Conservation (phyloP, 2,113 vertebrate genomes). For the Castor canadensis region DNA sequence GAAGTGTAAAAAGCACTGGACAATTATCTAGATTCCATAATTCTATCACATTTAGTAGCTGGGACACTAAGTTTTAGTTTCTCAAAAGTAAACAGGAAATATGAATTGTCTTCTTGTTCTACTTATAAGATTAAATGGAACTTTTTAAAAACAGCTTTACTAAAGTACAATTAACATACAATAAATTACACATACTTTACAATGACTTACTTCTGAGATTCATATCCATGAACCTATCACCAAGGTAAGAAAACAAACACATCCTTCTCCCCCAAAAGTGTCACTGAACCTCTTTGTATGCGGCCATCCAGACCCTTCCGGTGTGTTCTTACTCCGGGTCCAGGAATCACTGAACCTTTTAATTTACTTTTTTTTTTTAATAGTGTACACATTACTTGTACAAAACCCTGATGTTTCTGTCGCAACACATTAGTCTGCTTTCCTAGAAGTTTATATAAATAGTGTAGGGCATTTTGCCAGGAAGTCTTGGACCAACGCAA, state of each 20-base stretch:
- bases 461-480: neutral
- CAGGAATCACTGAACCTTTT: neutral
- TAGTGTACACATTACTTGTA: too few relatives aligned
- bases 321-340: neutral
- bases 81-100: neutral
- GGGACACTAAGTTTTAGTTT: neutral
- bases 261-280: neutral
- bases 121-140: slow-evolving; percentile 19
- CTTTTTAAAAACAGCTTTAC: neutral
- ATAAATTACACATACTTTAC: too few relatives aligned
- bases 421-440: neutral
- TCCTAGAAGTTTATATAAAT: slow-evolving; percentile 16
- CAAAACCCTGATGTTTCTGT: too few relatives aligned
- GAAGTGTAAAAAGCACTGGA: neutral
- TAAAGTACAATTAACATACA: too few relatives aligned
- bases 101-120: neutral
- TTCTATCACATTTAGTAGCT: slow-evolving; percentile 7
- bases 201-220: neutral
- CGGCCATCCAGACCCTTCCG: neutral
- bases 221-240: neutral
- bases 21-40: too few relatives aligned
- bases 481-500: neutral
- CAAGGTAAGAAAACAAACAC: slow-evolving; percentile 13
- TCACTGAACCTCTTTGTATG: neutral
- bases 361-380: too few relatives aligned